phyloP scores from a whole-genome alignment of 2,797 vertebrate genomes.

The Tauraco hartlaubi region DNA sequence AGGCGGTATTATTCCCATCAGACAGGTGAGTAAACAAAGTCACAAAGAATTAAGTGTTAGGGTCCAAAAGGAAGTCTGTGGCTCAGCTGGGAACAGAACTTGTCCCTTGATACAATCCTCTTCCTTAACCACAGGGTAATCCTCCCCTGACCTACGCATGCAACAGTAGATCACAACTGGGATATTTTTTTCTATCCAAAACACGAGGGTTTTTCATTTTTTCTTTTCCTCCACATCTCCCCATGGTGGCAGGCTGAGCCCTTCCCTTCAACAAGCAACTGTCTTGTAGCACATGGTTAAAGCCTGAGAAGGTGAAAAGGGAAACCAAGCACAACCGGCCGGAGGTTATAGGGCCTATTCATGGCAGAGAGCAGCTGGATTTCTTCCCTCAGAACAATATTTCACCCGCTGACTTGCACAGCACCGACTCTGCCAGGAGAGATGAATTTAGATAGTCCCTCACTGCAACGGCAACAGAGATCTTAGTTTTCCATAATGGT shows the following conservation, averaged over 20 bases:
- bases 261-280: background rate
- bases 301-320: background rate
- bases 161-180: constrained; percentile 37
- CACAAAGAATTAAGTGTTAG: constrained; percentile 68
- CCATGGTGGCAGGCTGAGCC: background rate
- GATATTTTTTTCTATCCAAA: constrained; percentile 39
- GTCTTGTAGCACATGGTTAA: background rate
- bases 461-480: background rate
- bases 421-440: background rate
- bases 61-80: constrained; percentile 58
- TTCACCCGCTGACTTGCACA: background rate
- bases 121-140: constrained; percentile 42
- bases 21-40: constrained; percentile 71
- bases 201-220: background rate
- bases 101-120: constrained; percentile 52
- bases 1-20: constrained; percentile 37
- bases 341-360: background rate
- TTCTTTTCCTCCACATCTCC: background rate
- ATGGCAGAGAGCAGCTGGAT: background rate
- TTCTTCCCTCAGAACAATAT: background rate
- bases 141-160: constrained; percentile 8
- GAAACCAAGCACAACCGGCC: background rate
- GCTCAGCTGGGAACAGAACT: constrained; percentile 52
- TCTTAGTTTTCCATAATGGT: background rate
- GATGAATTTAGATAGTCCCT: background rate